Base-by-base conservation (phyloP, 2,888 invertebrate genomes). In the Plusia festucae region DNA sequence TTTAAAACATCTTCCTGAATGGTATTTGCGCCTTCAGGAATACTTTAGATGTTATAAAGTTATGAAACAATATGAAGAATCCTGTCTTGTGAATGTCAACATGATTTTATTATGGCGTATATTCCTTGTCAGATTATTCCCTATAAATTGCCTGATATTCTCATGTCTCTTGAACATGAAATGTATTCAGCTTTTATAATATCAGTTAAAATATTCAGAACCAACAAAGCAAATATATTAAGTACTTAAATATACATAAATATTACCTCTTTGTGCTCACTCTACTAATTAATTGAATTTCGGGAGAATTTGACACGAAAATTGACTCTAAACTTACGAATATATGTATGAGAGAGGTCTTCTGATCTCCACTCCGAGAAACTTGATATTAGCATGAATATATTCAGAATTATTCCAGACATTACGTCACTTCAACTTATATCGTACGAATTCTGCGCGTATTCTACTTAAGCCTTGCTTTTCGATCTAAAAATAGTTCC, bases 271-370 rank as follows among this genome's bases (percentile, higher is more conserved):
- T 85, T 86, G 88, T 89, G 87, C 87, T 83, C 88, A 84, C 84
- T 78, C 93, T 94, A 93, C 93, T 91, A 92, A 93, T 90, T 94
- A 94, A 94, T 94, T 94, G 94, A 94, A 93, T 94, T 94, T 94
- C 93, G 94, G 94, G 94, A 94, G 94, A 95, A 94, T 94, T 94
- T 94, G 92, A 94, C 93, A 91, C 92, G 90, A 93, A 92, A 94
- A 94, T 94, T 93, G 92, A 94, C 94, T 86, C 90, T 92, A 91
- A 91, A 89, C 90, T 92, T 93, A 93, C 92, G 81, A 86, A 87
- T 90, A 89, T 76, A 83, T 82, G 81, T 81, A 79, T 83, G 57
- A 75, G 82, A 77, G 80, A 77, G 75, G 73, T 60, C 53, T 70
- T 71, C 68, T 68, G 63, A 68, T 73, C 54, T 69, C 71, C 49